A percentile compares a stretch with the other conserved stretches of the same genome.
These are phyloP conservation scores for Callospermophilus lateralis DNA, from an alignment of 2,113 vertebrate genomes.

Conservation along the genomic window DNA sequence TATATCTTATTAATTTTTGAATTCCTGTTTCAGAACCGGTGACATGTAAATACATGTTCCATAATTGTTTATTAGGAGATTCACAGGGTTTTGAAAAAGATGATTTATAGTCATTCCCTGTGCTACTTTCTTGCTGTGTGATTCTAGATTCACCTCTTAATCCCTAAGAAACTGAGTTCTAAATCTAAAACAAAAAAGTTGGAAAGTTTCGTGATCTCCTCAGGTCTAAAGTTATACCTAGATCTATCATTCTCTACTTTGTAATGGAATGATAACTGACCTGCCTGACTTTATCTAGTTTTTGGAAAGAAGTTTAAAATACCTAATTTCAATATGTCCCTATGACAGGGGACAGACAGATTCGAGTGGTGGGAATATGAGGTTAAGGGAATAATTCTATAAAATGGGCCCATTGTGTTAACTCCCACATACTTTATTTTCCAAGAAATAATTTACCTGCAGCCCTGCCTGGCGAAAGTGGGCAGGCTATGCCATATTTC, in stretches of 20 bases:
- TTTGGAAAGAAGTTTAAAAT: not conserved
- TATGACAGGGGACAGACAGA: not conserved
- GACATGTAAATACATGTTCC: not conserved
- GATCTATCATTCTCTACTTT: not conserved
- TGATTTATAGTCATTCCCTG: not conserved
- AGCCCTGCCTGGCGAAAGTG: too few relatives aligned
- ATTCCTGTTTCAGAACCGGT: not conserved
- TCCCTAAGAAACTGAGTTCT: not conserved
- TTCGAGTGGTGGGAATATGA: too few relatives aligned
- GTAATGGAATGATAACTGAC: not conserved
- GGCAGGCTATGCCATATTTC: too few relatives aligned
- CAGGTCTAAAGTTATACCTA: not conserved
- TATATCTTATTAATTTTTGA: not conserved
- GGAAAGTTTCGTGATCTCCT: not conserved
- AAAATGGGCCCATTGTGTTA: too few relatives aligned
- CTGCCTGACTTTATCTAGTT: not conserved
- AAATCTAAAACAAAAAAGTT: slow-evolving; percentile 34
- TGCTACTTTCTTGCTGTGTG: not conserved
- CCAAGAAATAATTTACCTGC: too few relatives aligned
- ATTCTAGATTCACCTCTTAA: not conserved
- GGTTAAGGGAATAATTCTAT: too few relatives aligned
- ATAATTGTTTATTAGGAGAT: not conserved
- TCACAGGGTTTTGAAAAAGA: not conserved
- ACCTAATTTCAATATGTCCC: not conserved
- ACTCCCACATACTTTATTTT: too few relatives aligned